Evolutionary conservation across 2,888 invertebrate species (phyloP), one percentile per base, ranked within the genome.

Genomic region (Aphodius sticticus): DNA sequence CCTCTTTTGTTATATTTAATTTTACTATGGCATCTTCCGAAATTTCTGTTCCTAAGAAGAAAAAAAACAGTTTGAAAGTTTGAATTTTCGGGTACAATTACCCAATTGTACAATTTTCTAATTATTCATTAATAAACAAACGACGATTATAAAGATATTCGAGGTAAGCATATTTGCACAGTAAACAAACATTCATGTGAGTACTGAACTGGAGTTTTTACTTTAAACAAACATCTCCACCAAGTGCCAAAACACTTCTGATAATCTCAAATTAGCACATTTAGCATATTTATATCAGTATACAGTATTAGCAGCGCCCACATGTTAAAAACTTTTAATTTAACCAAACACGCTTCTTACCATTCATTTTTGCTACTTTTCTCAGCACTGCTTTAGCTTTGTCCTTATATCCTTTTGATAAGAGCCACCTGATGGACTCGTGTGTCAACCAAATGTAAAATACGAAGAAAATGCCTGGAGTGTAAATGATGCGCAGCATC

Each of bases 401-500:
- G 0, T 90, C 87, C 7, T 88, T 88, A 81, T 91, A 89, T 0
- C 92, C 91, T 72, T 92, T 91, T 1, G 92, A 92, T 79, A 94
- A 88, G 74, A 95, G 90, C 96, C 96, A 96, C 84, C 95, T 91
- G 80, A 93, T 90, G 84, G 94, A 94, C 89, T 95, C 95, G 69
- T 94, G 93, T 36, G 94, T 84, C 76, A 93, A 86, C 90, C 93
- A 91, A 86, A 92, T 92, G 87, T 94, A 94, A 16, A 91, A 87
- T 75, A 95, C 89, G 84, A 95, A 91, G 35, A 94, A 87, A 81
- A 94, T 87, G n/a, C 94, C 94, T 0, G 94, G 94, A 14, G 91
- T 87, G 87, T 95, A 95, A 35, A 93, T 89, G 16, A 85, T 83
- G 79, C 93, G 90, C 81, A 95, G 91, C 83, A 95, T 82, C 36